phyloP scores from a whole-genome alignment of 2,888 invertebrate species.

The Eugnorisma glareosa region DNA sequence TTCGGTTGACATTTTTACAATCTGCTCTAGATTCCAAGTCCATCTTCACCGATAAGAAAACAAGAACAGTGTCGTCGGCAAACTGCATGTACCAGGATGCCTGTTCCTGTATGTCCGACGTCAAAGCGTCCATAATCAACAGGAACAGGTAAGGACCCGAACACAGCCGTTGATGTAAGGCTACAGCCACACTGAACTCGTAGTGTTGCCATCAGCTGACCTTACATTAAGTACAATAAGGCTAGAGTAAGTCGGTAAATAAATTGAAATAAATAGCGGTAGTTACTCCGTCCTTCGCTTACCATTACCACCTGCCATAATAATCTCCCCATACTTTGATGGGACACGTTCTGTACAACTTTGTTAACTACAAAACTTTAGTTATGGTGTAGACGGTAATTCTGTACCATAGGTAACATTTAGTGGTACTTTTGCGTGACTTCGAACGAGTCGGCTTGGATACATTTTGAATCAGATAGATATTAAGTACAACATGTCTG shows the following conservation, averaged over 20 bases:
- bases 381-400: constrained; percentile 32
- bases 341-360: constrained; percentile 41
- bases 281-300: not conserved
- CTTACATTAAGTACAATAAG: not conserved
- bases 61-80: too few species aligned
- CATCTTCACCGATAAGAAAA: too few species aligned
- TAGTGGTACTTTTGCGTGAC: constrained; percentile 27
- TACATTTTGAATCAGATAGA: constrained; percentile 10
- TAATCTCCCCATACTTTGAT: constrained; percentile 29
- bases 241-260: not conserved
- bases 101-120: too few species aligned
- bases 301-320: constrained; percentile 26
- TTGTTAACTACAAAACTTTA: constrained; percentile 43
- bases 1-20: too few species aligned
- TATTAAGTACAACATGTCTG: not conserved
- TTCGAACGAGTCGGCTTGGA: not conserved
- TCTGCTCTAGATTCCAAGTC: too few species aligned
- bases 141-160: too few species aligned
- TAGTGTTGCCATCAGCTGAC: not conserved
- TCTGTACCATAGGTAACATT: constrained; percentile 16
- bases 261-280: constrained; percentile 17
- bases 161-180: too few species aligned
- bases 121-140: too few species aligned
- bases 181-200: too few species aligned
- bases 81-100: too few species aligned